phyloP scores from a whole-genome alignment of 2,797 vertebrate species.

The Setipinna tenuifilis region DNA sequence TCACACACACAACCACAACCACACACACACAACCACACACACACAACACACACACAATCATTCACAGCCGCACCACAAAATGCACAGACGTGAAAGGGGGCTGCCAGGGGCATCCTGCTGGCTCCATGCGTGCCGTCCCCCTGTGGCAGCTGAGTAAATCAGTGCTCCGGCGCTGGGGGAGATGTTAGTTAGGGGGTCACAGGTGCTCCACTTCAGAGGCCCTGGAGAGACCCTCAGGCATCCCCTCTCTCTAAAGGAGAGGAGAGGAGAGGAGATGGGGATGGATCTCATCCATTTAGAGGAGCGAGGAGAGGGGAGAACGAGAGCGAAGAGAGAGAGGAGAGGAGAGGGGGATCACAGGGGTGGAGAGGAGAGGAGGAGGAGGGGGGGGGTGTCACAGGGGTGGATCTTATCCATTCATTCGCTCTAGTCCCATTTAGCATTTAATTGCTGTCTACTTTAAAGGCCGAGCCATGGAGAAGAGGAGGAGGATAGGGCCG shows the following conservation, averaged over 20 bases:
- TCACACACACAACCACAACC: no score
- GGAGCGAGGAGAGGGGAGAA: not conserved
- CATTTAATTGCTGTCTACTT: not conserved
- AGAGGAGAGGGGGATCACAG: not conserved
- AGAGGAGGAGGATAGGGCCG: not conserved
- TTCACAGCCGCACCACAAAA: not conserved
- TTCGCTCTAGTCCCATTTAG: not conserved
- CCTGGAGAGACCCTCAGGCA: no score
- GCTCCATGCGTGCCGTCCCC: no score
- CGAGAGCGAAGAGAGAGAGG: not conserved
- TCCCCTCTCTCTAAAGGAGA: no score
- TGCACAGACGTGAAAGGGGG: no score
- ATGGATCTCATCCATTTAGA: no score
- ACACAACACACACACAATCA: not conserved
- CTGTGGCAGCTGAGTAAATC: no score
- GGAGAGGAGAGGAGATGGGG: no score
- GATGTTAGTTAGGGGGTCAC: no score
- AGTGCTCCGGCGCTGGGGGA: no score
- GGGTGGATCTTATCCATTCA: not conserved
- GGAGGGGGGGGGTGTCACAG: not conserved
- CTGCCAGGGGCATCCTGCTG: no score
- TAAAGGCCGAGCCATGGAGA: not conserved
- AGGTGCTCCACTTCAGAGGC: no score
- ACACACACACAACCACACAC: not conserved
- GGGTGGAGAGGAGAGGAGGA: not conserved